phyloP scores from a whole-genome alignment of 2,113 vertebrate genomes.

The Hiodon alosoides region DNA sequence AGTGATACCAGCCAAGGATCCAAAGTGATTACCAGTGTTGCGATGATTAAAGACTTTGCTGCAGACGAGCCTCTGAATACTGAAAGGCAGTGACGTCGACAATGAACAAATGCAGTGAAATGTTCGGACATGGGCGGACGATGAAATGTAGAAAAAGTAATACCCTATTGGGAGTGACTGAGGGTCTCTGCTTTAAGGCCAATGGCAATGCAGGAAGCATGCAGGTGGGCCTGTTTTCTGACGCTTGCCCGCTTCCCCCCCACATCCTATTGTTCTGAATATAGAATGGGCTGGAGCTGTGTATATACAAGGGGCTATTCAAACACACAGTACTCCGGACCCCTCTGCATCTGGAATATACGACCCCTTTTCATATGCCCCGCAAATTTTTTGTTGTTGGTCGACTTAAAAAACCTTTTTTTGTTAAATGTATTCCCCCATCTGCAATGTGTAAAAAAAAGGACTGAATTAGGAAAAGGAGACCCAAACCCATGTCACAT shows the following conservation, averaged over 20 bases:
- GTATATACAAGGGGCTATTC: constrained; percentile 15
- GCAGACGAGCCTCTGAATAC: too few relatives aligned
- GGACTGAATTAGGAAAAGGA: too few relatives aligned
- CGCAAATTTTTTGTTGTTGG: not conserved
- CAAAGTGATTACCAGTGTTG: too few relatives aligned
- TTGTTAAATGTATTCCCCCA: not conserved
- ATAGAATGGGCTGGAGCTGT: constrained; percentile 25
- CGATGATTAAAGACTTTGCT: too few relatives aligned
- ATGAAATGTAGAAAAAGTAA: too few relatives aligned
- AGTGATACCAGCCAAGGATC: too few relatives aligned
- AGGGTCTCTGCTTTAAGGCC: not conserved
- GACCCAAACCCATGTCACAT: too few relatives aligned
- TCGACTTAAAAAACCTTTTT: not conserved
- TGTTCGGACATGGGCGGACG: too few relatives aligned
- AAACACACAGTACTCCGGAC: constrained; percentile 4
- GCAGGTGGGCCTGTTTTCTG: not conserved
- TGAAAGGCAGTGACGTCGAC: too few relatives aligned
- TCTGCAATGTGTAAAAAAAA: not conserved
- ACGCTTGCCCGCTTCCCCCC: constrained; percentile 14
- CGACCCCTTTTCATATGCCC: constrained; percentile 8
- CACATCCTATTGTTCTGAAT: constrained; percentile 22
- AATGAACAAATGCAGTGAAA: too few relatives aligned
- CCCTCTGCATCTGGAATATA: constrained; percentile 39
- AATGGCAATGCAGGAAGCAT: not conserved
- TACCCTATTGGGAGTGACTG: too few relatives aligned